Evolutionary conservation across 2,888 invertebrate genomes (phyloP).

Genomic region (Morpho deidamia): DNA sequence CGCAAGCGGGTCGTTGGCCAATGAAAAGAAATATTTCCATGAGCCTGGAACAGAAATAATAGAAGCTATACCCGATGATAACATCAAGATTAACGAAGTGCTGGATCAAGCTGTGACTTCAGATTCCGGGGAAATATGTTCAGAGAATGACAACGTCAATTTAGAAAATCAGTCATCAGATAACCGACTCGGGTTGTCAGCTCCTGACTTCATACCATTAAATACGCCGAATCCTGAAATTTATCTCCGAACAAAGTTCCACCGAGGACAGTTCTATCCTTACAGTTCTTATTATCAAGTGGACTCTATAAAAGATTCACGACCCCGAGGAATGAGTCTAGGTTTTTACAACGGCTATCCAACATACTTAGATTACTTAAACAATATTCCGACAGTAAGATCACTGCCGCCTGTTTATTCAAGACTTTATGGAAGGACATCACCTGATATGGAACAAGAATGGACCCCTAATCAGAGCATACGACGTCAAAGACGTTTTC

Average conservation of each 20-base stretch:
- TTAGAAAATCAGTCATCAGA: not conserved
- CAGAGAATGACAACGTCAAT: not conserved
- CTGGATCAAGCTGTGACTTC: not conserved
- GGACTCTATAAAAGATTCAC: not conserved
- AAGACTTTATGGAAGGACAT: conserved; percentile 2
- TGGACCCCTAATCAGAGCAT: conserved; percentile 2
- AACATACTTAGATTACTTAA: not conserved
- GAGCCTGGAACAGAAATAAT: conserved; percentile 13
- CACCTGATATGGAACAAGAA: not conserved
- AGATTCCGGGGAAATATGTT: conserved; percentile 3
- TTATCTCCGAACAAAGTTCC: not conserved
- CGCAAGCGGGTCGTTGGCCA: not conserved
- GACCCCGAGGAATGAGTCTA: not conserved
- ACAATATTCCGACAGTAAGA: conserved; percentile 7
- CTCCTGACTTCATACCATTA: not conserved
- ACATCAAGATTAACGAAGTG: not conserved
- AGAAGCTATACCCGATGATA: conserved; percentile 7
- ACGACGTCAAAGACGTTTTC: conserved; percentile 12
- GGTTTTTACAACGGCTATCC: not conserved
- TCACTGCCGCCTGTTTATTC: conserved; percentile 18
- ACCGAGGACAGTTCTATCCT: conserved; percentile 1
- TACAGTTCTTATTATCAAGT: conserved; percentile 4
- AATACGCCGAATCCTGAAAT: conserved; percentile 1
- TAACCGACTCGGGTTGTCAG: not conserved
- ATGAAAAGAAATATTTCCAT: not conserved